Evolutionary conservation across 2,113 vertebrate genomes (phyloP).

Genomic region (Xerus inauris): DNA sequence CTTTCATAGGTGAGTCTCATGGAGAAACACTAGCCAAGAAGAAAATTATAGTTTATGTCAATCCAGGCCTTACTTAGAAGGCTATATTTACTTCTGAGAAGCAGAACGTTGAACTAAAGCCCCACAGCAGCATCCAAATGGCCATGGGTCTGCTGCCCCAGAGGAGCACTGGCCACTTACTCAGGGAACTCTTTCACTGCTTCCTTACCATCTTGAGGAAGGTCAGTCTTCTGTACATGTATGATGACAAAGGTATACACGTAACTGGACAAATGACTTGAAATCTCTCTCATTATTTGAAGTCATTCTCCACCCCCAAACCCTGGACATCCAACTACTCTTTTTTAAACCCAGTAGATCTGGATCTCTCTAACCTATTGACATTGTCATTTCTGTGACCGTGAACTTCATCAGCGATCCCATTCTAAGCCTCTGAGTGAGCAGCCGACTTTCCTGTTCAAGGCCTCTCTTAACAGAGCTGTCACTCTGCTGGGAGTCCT

Average conservation of each 20-base stretch:
- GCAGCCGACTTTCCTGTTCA: neutral
- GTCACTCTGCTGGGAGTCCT: neutral
- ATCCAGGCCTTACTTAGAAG: neutral
- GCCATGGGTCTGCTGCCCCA: rapidly evolving
- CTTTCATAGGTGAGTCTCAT: neutral
- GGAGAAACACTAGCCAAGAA: neutral
- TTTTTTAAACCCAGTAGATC: neutral
- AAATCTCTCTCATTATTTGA: neutral
- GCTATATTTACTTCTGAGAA: neutral
- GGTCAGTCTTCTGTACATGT: neutral
- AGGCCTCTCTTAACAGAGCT: neutral
- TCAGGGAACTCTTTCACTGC: too few relatives aligned
- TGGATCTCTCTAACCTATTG: neutral
- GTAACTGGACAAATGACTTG: neutral
- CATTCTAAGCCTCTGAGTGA: neutral
- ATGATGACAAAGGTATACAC: neutral
- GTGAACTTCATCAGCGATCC: neutral
- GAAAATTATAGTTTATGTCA: neutral
- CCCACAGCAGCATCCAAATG: neutral
- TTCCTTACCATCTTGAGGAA: neutral
- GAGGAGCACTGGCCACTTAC: rapidly evolving
- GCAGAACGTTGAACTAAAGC: neutral
- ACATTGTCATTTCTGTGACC: neutral
- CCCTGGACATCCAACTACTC: rapidly evolving
- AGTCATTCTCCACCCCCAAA: neutral